A percentile compares a stretch with the other conserved stretches of the same genome.
Conservation (phyloP, 1,140 invertebrate genomes). For the Eumaeus atala region DNA sequence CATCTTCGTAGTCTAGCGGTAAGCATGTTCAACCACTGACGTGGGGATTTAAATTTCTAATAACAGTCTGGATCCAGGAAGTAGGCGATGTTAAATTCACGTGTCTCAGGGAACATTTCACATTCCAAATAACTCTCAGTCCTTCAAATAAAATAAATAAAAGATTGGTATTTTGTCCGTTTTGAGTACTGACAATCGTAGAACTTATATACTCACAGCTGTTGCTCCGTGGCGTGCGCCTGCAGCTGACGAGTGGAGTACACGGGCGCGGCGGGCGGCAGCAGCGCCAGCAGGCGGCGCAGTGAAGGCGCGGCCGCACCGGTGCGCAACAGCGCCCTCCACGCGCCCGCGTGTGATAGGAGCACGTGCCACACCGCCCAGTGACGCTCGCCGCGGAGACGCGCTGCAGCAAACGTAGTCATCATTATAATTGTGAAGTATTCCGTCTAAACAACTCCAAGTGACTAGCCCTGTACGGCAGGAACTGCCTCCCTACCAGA, state of each 20-base stretch:
- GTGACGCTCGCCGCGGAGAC: slow-evolving; percentile 41
- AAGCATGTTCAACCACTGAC: too few species aligned
- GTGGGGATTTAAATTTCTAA: too few species aligned
- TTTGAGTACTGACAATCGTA: background rate
- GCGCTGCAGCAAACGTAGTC: slow-evolving; percentile 28
- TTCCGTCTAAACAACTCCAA: too few species aligned
- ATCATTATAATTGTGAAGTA: background rate
- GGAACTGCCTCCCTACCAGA: too few species aligned
- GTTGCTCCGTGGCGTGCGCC: slow-evolving; percentile 35
- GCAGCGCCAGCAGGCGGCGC: slow-evolving; percentile 28
- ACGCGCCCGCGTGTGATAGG: slow-evolving; percentile 48
- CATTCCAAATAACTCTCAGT: too few species aligned
- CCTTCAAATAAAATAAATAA: too few species aligned
- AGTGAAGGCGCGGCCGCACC: slow-evolving; percentile 39
- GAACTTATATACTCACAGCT: slow-evolving; percentile 39
- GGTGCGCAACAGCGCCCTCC: slow-evolving; percentile 42
- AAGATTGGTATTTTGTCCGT: too few species aligned
- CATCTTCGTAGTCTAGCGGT: too few species aligned
- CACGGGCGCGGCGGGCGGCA: slow-evolving; percentile 35
- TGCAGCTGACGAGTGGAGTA: slow-evolving; percentile 32
- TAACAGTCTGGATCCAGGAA: too few species aligned
- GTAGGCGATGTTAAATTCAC: too few species aligned
- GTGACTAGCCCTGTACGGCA: too few species aligned
- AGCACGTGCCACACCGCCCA: slow-evolving; percentile 63
- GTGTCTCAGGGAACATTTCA: too few species aligned